Evolutionary conservation across 2,888 invertebrate species (phyloP).

Genomic region (Azorinus chamasolen): DNA sequence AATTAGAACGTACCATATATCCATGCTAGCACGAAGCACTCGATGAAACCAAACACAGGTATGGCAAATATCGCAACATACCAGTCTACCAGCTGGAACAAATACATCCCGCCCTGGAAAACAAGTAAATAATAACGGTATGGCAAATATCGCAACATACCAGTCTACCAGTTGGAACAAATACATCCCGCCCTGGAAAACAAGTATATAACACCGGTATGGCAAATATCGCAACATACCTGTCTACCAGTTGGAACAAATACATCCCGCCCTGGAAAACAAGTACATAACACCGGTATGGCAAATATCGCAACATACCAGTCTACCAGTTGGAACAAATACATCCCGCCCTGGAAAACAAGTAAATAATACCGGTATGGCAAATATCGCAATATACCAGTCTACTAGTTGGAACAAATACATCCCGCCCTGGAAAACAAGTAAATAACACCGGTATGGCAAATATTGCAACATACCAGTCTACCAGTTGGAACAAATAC

Average conservation of each 20-base stretch:
- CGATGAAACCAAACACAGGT: constrained; percentile 29
- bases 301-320: constrained; percentile 45
- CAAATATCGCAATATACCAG: constrained; percentile 43
- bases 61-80: constrained; percentile 36
- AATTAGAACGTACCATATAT: constrained; percentile 48
- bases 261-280: constrained; percentile 45
- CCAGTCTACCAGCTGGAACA: constrained; percentile 53
- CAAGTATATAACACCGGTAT: constrained; percentile 15
- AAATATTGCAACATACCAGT: constrained; percentile 45
- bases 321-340: constrained; percentile 50
- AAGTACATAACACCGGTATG: constrained; percentile 14
- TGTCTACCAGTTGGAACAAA: constrained; percentile 49
- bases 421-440: constrained; percentile 37
- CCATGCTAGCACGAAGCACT: constrained; percentile 39
- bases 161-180: constrained; percentile 51
- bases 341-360: constrained; percentile 42
- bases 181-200: constrained; percentile 47
- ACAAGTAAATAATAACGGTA: constrained; percentile 2
- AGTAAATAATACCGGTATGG: constrained; percentile 16
- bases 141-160: constrained; percentile 38
- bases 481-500: constrained; percentile 49
- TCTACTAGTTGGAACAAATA: constrained; percentile 52
- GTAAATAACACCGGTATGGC: constrained; percentile 22
- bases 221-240: constrained; percentile 41
- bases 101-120: constrained; percentile 48